Evolutionary conservation across 2,797 vertebrate genomes (phyloP).

Genomic region (Pipistrellus kuhlii): DNA sequence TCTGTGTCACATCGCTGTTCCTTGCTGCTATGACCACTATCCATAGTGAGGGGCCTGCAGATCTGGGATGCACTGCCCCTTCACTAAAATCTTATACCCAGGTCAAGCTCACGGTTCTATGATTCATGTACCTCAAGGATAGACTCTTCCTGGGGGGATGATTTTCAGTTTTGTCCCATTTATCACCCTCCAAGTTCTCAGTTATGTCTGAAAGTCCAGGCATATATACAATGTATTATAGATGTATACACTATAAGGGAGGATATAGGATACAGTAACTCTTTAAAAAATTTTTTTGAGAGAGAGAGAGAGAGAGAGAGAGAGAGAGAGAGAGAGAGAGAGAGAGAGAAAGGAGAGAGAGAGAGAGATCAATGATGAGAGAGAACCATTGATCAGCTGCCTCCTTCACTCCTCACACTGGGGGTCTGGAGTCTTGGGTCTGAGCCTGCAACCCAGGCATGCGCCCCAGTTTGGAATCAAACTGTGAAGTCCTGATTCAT

Average conservation of each 20-base stretch:
- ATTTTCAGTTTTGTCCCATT: not conserved
- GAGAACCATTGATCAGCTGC: no score
- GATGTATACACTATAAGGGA: not conserved
- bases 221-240: not conserved
- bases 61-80: not conserved
- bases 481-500: no score
- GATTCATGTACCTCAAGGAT: not conserved
- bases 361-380: no score
- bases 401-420: no score
- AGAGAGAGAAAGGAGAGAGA: no score
- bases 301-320: no score
- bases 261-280: not conserved
- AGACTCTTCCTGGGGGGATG: not conserved
- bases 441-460: no score
- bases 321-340: no score
- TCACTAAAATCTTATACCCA: not conserved
- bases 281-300: no score
- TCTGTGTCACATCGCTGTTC: not conserved
- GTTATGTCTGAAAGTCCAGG: not conserved
- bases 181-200: not conserved
- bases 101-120: not conserved
- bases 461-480: no score
- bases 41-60: not conserved
- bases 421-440: no score
- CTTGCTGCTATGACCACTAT: not conserved